phyloP scores from a whole-genome alignment of 2,113 vertebrate genomes.

The Labeo catla region DNA sequence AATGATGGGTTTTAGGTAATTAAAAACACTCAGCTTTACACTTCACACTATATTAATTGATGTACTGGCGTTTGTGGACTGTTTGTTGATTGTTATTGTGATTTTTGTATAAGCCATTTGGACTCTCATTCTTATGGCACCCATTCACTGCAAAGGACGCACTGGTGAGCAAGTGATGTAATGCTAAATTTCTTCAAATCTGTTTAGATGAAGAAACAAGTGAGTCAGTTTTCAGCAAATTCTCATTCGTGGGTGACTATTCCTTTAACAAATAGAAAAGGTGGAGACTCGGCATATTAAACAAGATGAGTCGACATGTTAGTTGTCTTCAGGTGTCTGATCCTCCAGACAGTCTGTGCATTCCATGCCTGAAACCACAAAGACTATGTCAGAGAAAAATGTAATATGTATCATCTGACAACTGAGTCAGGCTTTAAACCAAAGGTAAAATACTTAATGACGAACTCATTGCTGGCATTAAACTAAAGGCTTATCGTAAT shows the following conservation, averaged over 20 bases:
- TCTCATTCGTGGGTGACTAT: not conserved
- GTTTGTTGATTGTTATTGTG: not conserved
- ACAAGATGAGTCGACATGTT: not conserved
- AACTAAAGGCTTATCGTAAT: not conserved
- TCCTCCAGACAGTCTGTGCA: slow-evolving; percentile 1
- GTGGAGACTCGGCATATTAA: not conserved
- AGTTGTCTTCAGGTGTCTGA: not conserved
- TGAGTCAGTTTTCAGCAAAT: not conserved
- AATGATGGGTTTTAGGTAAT: too few relatives aligned
- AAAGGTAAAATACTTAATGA: not conserved
- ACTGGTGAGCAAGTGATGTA: not conserved
- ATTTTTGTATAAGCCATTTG: not conserved
- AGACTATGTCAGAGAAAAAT: slow-evolving; percentile 2
- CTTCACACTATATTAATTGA: too few relatives aligned
- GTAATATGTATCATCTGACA: not conserved
- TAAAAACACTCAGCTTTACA: too few relatives aligned
- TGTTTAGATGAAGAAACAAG: not conserved
- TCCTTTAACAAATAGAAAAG: not conserved
- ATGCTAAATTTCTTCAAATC: too few relatives aligned
- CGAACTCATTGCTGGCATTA: not conserved
- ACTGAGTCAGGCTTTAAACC: not conserved
- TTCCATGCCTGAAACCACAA: slow-evolving; percentile 25
- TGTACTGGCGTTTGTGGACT: not conserved
- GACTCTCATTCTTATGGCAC: not conserved
- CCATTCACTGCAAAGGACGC: not conserved